Percentiles rank a stretch among this genome's conserved stretches.
These are phyloP conservation scores for Nannoperca obscura DNA, from an alignment of 2,797 vertebrate genomes.

Conservation along the genomic window DNA sequence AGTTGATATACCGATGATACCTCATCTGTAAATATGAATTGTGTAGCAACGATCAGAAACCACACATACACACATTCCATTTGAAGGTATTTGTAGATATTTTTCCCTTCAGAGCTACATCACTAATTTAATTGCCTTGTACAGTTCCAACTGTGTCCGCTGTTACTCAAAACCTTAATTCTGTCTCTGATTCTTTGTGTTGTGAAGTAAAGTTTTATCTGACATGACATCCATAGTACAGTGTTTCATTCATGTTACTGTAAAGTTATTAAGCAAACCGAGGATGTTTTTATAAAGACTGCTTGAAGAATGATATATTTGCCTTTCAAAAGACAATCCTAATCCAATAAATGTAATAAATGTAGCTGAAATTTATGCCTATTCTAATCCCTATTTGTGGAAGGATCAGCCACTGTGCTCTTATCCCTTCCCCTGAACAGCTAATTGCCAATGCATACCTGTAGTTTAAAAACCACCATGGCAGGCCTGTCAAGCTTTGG, in stretches of 20 bases:
- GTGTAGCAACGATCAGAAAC: slow-evolving; percentile 30
- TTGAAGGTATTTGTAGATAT: slow-evolving; percentile 36
- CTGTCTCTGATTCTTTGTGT: slow-evolving; percentile 38
- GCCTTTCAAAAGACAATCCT: not conserved
- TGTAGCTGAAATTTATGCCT: not conserved
- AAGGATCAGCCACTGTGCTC: not conserved
- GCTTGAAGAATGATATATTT: not conserved
- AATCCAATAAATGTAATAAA: slow-evolving; percentile 1
- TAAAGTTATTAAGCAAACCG: slow-evolving; percentile 8
- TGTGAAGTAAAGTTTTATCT: slow-evolving; percentile 64
- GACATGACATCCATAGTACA: slow-evolving; percentile 9
- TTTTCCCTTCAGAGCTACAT: slow-evolving; percentile 27
- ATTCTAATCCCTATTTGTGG: slow-evolving; percentile 5
- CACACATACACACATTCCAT: slow-evolving; percentile 49
- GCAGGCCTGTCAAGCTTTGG: not conserved
- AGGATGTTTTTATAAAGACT: not conserved
- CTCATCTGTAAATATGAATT: slow-evolving; percentile 69
- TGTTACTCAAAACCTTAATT: slow-evolving; percentile 27
- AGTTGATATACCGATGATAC: slow-evolving; percentile 62
- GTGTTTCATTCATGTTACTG: not conserved
- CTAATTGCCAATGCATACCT: not conserved
- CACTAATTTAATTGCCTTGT: slow-evolving; percentile 14
- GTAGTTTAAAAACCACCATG: not conserved
- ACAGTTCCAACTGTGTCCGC: slow-evolving; percentile 19
- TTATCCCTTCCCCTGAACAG: not conserved